These are phyloP conservation scores for Heliconius aoede DNA, from an alignment of 2,888 invertebrate species.

Conservation along the genomic window DNA sequence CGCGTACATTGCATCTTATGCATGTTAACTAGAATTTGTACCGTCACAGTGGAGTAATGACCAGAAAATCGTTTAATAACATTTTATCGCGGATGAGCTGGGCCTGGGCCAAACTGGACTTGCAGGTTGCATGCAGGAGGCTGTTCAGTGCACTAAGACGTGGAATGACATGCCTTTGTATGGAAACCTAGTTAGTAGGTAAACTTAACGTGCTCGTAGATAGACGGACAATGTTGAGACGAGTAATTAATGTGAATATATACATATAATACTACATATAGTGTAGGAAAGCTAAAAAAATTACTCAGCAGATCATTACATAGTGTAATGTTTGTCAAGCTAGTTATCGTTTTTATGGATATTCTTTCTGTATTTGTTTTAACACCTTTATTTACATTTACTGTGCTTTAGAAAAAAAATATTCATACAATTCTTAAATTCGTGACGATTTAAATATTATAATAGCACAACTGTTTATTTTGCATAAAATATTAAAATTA, in stretches of 20 bases:
- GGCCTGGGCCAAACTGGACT: slow-evolving; percentile 50
- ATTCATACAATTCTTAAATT: neutral
- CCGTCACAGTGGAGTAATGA: slow-evolving; percentile 50
- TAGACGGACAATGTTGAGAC: neutral
- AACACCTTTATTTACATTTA: neutral
- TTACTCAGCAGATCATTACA: neutral
- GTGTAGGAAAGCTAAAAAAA: neutral
- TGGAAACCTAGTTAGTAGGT: slow-evolving; percentile 14
- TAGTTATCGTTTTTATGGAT: neutral
- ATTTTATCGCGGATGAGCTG: slow-evolving; percentile 47
- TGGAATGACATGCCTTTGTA: slow-evolving; percentile 32
- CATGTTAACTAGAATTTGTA: slow-evolving; percentile 45
- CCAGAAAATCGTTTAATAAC: slow-evolving; percentile 52
- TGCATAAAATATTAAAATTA: slow-evolving; percentile 16
- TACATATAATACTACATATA: neutral
- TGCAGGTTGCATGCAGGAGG: slow-evolving; percentile 45
- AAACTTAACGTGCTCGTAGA: slow-evolving; percentile 2
- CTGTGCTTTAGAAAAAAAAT: neutral
- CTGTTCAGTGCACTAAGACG: slow-evolving; percentile 20
- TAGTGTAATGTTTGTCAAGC: neutral
- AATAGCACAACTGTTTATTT: slow-evolving; percentile 7
- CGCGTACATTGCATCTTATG: slow-evolving; percentile 49
- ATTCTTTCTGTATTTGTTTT: too few species aligned
- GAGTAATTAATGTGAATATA: neutral
- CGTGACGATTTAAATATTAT: neutral